Percentiles rank a stretch among this genome's conserved stretches.
phyloP scores from a whole-genome alignment of 2,797 vertebrate genomes.

The Champsocephalus esox region DNA sequence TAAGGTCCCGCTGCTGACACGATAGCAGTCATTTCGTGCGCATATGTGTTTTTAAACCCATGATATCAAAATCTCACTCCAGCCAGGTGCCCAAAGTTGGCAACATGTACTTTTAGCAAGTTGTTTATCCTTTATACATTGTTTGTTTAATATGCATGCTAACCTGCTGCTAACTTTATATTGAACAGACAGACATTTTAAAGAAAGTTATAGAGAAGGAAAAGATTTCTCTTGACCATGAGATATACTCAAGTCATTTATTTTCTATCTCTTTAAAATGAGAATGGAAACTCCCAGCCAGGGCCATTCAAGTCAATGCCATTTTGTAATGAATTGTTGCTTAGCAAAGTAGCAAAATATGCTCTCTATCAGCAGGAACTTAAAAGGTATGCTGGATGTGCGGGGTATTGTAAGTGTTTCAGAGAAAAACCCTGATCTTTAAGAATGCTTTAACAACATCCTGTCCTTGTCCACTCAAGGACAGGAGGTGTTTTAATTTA shows the following conservation, averaged over 20 bases:
- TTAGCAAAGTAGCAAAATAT: neutral
- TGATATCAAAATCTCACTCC: too few relatives aligned
- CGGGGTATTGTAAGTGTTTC: neutral
- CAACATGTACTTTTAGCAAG: neutral
- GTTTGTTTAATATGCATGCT: neutral
- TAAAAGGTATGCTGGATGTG: neutral
- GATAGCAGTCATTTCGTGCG: too few relatives aligned
- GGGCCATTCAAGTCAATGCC: neutral
- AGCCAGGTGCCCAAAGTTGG: too few relatives aligned
- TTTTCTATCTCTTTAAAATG: neutral
- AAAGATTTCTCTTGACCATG: neutral
- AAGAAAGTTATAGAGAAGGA: neutral
- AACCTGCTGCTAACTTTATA: too few relatives aligned
- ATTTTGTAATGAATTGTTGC: neutral
- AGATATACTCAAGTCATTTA: neutral
- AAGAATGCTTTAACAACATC: constrained; percentile 18
- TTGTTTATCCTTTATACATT: neutral
- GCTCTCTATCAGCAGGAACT: neutral
- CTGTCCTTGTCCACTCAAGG: constrained; percentile 24
- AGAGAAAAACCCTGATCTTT: constrained; percentile 5
- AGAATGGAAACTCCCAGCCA: neutral
- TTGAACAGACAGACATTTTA: too few relatives aligned
- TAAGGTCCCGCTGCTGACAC: too few relatives aligned
- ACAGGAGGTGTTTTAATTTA: constrained; percentile 19
- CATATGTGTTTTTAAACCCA: too few relatives aligned